Evolutionary conservation across 2,888 invertebrate genomes (phyloP).

Genomic region (Acronicta psi): DNA sequence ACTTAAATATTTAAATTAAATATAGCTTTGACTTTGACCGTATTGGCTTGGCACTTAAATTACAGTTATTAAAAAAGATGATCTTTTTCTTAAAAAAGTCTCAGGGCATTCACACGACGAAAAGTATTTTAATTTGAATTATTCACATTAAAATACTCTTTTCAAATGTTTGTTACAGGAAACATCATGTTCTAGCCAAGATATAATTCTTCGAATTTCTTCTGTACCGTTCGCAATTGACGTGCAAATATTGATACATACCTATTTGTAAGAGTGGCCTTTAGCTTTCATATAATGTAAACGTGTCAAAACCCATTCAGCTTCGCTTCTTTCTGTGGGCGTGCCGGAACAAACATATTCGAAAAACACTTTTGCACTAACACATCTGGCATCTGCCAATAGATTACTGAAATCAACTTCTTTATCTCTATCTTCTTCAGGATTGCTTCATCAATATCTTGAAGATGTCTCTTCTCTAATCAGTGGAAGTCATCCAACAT

Average conservation of each 20-base stretch:
- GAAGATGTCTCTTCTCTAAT: neutral
- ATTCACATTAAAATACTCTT: slow-evolving; percentile 5
- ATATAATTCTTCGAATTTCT: neutral
- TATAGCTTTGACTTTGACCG: no score
- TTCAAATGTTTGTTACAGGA: neutral
- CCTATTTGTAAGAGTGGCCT: slow-evolving; percentile 11
- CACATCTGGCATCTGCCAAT: neutral
- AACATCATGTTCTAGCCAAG: neutral
- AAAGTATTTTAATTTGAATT: no score
- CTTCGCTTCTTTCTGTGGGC: neutral
- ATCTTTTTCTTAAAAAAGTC: neutral
- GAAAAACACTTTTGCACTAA: neutral
- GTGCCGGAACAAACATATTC: slow-evolving; percentile 3
- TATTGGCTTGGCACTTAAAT: no score
- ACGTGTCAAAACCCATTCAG: slow-evolving; percentile 10
- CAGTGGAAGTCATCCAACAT: neutral
- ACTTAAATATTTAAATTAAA: no score
- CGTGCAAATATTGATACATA: slow-evolving; percentile 13
- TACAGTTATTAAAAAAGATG: no score
- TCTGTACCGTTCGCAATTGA: neutral
- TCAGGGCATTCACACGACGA: neutral
- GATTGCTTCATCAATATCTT: neutral
- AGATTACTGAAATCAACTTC: neutral
- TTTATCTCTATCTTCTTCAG: neutral
- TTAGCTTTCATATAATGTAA: slow-evolving; percentile 4